These are phyloP conservation scores for Sycophaga agraensis DNA, from an alignment of 1,140 invertebrate genomes.

Conservation along the genomic window DNA sequence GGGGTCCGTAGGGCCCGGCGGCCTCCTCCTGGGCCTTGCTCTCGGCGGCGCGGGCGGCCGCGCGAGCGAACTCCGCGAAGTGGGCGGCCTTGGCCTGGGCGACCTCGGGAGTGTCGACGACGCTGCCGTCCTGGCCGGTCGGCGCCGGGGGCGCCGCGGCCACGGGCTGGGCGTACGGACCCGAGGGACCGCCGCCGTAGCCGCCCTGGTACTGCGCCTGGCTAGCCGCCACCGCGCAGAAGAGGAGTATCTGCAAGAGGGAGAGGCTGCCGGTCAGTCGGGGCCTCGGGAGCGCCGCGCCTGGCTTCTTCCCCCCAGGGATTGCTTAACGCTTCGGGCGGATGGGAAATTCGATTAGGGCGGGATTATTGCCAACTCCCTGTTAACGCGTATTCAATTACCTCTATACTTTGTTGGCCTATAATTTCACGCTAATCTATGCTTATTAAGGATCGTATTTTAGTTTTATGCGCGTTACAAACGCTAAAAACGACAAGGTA, in stretches of 20 bases:
- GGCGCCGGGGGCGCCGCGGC: constrained; percentile 56
- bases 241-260: constrained; percentile 43
- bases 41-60: constrained; percentile 47
- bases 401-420: no score
- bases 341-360: no score
- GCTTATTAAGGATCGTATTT: no score
- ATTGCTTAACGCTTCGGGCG: no score
- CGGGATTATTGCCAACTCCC: no score
- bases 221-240: constrained; percentile 35
- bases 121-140: constrained; percentile 58
- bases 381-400: no score
- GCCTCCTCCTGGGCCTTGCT: constrained; percentile 34
- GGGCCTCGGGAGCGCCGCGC: no score
- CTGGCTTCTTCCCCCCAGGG: no score
- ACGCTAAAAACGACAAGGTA: no score
- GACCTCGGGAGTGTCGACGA: constrained; percentile 60
- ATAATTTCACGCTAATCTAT: no score
- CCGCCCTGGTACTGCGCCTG: constrained; percentile 41
- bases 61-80: constrained; percentile 57
- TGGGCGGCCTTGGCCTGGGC: constrained; percentile 56
- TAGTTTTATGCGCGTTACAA: no score
- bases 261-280: no score
- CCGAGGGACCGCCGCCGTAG: constrained; percentile 41
- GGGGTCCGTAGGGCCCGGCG: constrained; percentile 14
- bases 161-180: constrained; percentile 23